phyloP scores from a whole-genome alignment of 2,888 invertebrate species.

The Hydrotaea cyrtoneurina region DNA sequence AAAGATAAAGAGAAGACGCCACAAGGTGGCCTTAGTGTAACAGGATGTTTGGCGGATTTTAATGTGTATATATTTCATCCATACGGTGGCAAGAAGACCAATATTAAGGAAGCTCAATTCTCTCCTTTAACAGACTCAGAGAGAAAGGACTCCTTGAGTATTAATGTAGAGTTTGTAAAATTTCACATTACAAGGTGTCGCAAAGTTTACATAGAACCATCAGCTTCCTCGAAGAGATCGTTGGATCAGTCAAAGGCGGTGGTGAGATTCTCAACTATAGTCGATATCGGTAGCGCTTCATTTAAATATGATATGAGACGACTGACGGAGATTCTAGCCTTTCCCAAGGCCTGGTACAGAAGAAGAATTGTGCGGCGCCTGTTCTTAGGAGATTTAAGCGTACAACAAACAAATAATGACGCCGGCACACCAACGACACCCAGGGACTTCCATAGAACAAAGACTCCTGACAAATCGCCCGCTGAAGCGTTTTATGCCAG shows the following conservation, averaged over 20 bases:
- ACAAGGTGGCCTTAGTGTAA: slow-evolving; percentile 88
- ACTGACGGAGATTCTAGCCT: slow-evolving; percentile 96
- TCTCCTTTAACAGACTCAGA: slow-evolving; percentile 93
- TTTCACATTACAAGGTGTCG: slow-evolving; percentile 95
- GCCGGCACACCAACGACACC: slow-evolving; percentile 72
- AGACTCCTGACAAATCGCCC: slow-evolving; percentile 69
- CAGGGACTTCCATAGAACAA: slow-evolving; percentile 66
- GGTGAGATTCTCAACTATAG: slow-evolving; percentile 95
- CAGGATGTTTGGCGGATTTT: slow-evolving; percentile 97
- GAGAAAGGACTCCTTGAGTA: slow-evolving; percentile 96
- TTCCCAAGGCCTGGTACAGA: slow-evolving; percentile 99
- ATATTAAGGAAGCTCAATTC: slow-evolving; percentile 90
- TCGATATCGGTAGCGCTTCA: slow-evolving; percentile 96
- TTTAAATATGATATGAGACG: slow-evolving; percentile 99
- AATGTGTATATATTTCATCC: slow-evolving; percentile 99
- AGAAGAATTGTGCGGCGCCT: slow-evolving; percentile 94
- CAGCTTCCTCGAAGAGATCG: slow-evolving; percentile 79
- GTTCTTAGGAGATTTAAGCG: slow-evolving; percentile 95
- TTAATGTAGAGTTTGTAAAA: slow-evolving; percentile 98
- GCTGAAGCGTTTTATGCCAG: slow-evolving; percentile 80
- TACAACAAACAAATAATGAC: slow-evolving; percentile 77
- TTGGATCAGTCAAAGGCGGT: slow-evolving; percentile 90
- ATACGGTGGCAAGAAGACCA: slow-evolving; percentile 94
- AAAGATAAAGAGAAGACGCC: slow-evolving; percentile 77
- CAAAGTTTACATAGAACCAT: slow-evolving; percentile 89